Base-by-base conservation (phyloP, 2,888 invertebrate species). In the Taphrorychus bicolor region DNA sequence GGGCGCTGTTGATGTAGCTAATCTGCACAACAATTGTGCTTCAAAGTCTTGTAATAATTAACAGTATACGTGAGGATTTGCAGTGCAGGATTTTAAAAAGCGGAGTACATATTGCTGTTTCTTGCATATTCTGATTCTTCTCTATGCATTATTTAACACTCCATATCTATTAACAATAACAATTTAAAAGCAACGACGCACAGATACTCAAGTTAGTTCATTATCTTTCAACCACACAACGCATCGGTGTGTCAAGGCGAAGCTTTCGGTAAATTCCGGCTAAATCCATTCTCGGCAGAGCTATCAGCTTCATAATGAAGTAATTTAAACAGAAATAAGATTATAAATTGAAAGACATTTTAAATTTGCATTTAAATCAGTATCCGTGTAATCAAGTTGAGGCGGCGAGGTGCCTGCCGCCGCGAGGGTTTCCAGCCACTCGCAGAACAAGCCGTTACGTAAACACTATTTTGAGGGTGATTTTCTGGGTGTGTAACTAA, bases 261-360 rank as follows among this genome's bases (percentile, higher is more conserved):
- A n/a, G n/a, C n/a, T n/a, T n/a, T n/a, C n/a, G 14, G 23, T 14
- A 54, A 54, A 32, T 58, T 49, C 18, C 16, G n/a, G 32, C 32
- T 59, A 69, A 61, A 69, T 56, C 62, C 62, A 59, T 69, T 69
- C 67, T 58, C 60, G 40, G 72, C 70, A 73, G 61, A 73, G 74
- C 76, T 72, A 76, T 76, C 76, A 76, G 75, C 76, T 75, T 77
- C 77, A 78, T 81, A 81, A 80, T 80, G 78, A 79, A 78, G 80
- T 80, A 81, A 81, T 81, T 81, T 80, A 79, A 80, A 79, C 80
- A 79, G 81, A 79, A 81, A 81, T 81, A 81, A 81, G 80, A 81
- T 81, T 81, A 82, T 81, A 81, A 82, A 82, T 81, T 82, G 81
- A 81, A 81, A 81, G 81, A 81, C 81, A 81, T 81, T 81, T 80